phyloP scores from a whole-genome alignment of 2,797 vertebrate species.

The Sarcoramphus papa region DNA sequence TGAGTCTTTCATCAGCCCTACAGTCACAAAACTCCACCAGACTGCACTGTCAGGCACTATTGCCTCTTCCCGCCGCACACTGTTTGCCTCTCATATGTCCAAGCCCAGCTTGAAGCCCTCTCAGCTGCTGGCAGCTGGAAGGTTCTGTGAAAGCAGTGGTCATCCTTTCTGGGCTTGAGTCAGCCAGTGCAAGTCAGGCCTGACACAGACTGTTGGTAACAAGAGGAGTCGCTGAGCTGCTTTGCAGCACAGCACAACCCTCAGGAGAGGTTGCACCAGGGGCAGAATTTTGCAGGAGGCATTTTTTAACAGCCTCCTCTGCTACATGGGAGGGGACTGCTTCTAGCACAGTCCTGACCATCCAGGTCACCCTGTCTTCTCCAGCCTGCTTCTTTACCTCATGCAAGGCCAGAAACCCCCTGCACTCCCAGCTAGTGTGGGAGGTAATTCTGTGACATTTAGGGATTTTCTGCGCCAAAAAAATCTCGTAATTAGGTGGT shows the following conservation, averaged over 20 bases:
- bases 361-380: not conserved
- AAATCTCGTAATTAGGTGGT: not conserved
- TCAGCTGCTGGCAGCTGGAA: not conserved
- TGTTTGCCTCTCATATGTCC: not conserved
- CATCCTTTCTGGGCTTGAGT: not conserved
- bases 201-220: not conserved
- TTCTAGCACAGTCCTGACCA: not conserved
- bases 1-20: not conserved
- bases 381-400: not conserved
- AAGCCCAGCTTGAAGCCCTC: not conserved
- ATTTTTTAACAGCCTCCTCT: not conserved
- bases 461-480: not conserved
- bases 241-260: not conserved
- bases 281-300: not conserved
- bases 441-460: not conserved
- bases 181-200: not conserved
- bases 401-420: not conserved
- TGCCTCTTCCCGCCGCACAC: not conserved
- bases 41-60: not conserved
- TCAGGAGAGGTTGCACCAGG: not conserved
- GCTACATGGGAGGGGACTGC: not conserved
- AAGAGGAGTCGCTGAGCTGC: not conserved
- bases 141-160: not conserved
- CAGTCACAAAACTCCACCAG: not conserved
- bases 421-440: not conserved